These are phyloP conservation scores for Cistogaster globosa DNA, from an alignment of 2,888 invertebrate species.

Conservation along the genomic window DNA sequence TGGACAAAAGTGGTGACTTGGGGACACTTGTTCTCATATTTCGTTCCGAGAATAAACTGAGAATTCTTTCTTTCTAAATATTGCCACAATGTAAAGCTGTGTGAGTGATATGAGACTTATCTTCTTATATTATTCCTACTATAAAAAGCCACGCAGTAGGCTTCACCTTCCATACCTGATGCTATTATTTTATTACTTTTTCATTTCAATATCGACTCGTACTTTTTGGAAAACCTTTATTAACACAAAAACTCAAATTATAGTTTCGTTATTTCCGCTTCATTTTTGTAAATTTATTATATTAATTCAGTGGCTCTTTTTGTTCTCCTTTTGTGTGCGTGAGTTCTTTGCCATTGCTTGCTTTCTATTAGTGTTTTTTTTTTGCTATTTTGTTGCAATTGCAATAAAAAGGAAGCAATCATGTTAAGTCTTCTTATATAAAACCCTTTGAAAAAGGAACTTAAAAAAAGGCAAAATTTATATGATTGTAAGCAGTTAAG, in stretches of 20 bases:
- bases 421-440: slow-evolving; percentile 48
- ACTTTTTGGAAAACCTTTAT: background rate
- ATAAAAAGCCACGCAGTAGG: too few relatives aligned
- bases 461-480: slow-evolving; percentile 38
- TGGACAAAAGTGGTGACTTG: too few relatives aligned
- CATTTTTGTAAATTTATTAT: slow-evolving; percentile 70
- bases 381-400: slow-evolving; percentile 11
- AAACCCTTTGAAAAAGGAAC: slow-evolving; percentile 61
- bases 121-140: too few relatives aligned
- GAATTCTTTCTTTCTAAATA: too few relatives aligned
- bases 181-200: too few relatives aligned
- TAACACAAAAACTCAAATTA: slow-evolving; percentile 31
- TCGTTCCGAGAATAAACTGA: too few relatives aligned
- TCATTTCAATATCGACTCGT: too few relatives aligned
- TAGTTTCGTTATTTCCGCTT: slow-evolving; percentile 69
- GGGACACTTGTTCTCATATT: too few relatives aligned
- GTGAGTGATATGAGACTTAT: too few relatives aligned
- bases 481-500: slow-evolving; percentile 64
- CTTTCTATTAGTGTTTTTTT: background rate
- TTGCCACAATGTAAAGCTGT: too few relatives aligned
- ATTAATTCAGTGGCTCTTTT: slow-evolving; percentile 44
- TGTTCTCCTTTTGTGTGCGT: slow-evolving; percentile 9
- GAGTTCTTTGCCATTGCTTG: background rate
- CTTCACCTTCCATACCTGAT: too few relatives aligned
- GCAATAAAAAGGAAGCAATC: slow-evolving; percentile 44